These are phyloP conservation scores for Theristicus caerulescens DNA, from an alignment of 2,113 vertebrate species.

Conservation along the genomic window DNA sequence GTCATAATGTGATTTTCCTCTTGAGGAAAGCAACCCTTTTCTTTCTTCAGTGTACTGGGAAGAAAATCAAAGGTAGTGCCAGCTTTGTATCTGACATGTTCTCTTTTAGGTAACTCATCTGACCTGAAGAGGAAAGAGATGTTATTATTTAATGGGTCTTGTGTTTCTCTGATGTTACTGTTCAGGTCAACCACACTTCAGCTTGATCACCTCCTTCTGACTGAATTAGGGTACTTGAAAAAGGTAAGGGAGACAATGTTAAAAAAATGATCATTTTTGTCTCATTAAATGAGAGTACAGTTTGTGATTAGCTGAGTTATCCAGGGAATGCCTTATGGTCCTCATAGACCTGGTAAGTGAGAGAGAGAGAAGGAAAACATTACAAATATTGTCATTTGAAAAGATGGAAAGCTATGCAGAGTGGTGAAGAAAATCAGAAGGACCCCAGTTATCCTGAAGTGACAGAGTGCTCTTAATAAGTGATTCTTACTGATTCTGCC, in stretches of 20 bases:
- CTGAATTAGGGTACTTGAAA: background rate
- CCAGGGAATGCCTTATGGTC: background rate
- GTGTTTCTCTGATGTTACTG: background rate
- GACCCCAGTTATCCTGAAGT: background rate
- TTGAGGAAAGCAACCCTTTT: background rate
- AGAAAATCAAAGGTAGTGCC: constrained; percentile 23
- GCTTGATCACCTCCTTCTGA: background rate
- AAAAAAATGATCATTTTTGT: background rate
- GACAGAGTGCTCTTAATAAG: background rate
- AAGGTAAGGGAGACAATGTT: background rate
- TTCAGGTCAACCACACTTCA: background rate
- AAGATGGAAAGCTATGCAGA: background rate
- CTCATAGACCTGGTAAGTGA: background rate
- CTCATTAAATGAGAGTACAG: background rate
- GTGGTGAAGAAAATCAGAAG: background rate
- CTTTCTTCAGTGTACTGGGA: background rate
- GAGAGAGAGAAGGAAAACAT: background rate
- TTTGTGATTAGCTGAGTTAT: background rate
- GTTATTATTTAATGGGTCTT: background rate
- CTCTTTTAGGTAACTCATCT: background rate
- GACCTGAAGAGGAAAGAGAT: constrained; percentile 1
- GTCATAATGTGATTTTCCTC: background rate
- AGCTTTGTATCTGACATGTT: background rate
- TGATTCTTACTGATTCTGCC: background rate
- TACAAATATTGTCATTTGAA: background rate